Evolutionary conservation across 2,113 vertebrate genomes (phyloP).

Genomic region (Indicator maculatus): DNA sequence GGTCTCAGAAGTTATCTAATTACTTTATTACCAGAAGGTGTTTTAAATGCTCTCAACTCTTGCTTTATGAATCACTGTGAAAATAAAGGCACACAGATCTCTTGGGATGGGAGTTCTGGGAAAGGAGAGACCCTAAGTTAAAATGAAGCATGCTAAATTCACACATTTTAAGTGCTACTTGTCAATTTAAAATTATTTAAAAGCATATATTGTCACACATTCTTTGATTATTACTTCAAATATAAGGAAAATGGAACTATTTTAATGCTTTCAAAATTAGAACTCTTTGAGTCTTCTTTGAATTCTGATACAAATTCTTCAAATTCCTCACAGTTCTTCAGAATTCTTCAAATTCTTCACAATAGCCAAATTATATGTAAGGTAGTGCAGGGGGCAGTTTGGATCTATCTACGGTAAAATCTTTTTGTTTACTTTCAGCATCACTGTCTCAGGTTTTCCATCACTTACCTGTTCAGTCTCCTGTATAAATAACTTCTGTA

Average conservation of each 20-base stretch:
- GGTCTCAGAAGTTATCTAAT: not conserved
- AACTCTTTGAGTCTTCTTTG: not conserved
- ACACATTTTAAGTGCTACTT: not conserved
- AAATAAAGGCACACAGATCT: not conserved
- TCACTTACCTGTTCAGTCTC: not conserved
- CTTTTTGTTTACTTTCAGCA: not conserved
- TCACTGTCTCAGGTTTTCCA: conserved; percentile 32
- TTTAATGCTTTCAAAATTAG: no score
- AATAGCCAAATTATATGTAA: not conserved
- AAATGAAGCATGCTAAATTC: not conserved
- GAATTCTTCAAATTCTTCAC: no score
- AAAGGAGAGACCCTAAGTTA: not conserved
- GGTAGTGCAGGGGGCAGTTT: not conserved
- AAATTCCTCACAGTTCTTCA: no score
- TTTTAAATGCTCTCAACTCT: not conserved
- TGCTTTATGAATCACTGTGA: conserved; percentile 39
- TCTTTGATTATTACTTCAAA: not conserved
- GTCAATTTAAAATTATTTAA: not conserved
- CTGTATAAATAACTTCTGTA: not conserved
- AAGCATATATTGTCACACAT: not conserved
- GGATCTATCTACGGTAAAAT: not conserved
- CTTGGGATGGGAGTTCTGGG: not conserved
- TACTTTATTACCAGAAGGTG: not conserved
- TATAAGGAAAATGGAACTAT: not conserved
- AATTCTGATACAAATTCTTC: not conserved